A percentile compares a stretch with the other conserved stretches of the same genome.
Evolutionary conservation across 2,113 vertebrate species (phyloP).

Genomic region (Porphyrio hochstetteri): DNA sequence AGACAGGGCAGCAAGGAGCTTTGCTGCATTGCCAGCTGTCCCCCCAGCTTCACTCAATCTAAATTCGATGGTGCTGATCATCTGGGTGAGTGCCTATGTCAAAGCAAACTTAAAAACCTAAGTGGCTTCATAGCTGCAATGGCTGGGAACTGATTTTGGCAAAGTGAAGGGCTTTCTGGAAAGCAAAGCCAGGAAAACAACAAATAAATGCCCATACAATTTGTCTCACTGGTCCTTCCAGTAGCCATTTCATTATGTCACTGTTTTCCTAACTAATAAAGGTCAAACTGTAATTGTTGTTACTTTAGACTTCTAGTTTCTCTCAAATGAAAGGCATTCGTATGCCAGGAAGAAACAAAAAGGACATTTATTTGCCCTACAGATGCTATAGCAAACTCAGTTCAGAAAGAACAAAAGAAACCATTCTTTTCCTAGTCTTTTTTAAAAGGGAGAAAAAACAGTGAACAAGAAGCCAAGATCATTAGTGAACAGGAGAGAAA

Average conservation of each 20-base stretch:
- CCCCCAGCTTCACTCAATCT: not conserved
- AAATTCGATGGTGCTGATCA: not conserved
- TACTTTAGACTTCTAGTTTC: constrained; percentile 16
- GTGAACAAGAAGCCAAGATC: constrained; percentile 4
- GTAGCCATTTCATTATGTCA: constrained; percentile 22
- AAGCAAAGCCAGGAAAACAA: not conserved
- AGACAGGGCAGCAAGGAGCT: not conserved
- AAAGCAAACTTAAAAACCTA: not conserved
- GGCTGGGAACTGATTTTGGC: not conserved
- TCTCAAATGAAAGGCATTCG: constrained; percentile 34
- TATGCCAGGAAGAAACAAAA: constrained; percentile 20
- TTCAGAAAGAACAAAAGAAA: constrained; percentile 13
- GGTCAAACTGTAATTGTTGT: constrained; percentile 25
- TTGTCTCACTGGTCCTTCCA: not conserved
- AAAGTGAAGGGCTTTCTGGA: not conserved
- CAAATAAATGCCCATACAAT: not conserved
- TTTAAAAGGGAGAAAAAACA: constrained; percentile 17
- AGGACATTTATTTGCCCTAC: not conserved
- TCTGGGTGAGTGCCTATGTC: fast-evolving
- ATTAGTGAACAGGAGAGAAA: not conserved
- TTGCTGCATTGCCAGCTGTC: fast-evolving
- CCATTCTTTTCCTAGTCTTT: not conserved
- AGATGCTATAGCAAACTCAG: not conserved
- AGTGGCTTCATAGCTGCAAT: fast-evolving
- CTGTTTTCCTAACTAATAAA: constrained; percentile 24